Evolutionary conservation across 2,113 vertebrate genomes (phyloP).

Genomic region (Tragelaphus imberbis): DNA sequence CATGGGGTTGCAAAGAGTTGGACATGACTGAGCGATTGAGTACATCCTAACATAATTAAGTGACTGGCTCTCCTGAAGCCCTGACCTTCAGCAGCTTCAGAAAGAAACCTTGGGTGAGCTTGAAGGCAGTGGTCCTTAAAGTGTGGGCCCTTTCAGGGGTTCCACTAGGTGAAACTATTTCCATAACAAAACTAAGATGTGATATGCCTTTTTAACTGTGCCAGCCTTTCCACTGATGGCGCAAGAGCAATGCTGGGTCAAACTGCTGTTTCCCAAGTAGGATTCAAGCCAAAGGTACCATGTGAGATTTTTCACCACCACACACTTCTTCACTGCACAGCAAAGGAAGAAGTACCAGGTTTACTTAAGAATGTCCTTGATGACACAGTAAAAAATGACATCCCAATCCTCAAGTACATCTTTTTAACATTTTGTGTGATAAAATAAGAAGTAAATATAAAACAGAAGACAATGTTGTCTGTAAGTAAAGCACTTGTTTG

Average conservation of each 20-base stretch:
- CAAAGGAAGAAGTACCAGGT: neutral
- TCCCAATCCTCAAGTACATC: neutral
- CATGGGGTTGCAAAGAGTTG: neutral
- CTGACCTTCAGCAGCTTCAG: constrained; percentile 7
- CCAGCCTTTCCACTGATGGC: neutral
- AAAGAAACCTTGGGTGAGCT: neutral
- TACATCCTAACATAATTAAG: neutral
- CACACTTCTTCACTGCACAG: neutral
- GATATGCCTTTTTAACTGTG: neutral
- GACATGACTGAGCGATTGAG: neutral
- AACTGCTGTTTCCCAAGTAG: neutral
- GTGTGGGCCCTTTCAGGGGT: neutral
- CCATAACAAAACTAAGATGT: neutral
- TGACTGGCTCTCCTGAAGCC: neutral
- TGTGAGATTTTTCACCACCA: neutral
- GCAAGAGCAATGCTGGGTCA: neutral
- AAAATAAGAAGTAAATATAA: neutral
- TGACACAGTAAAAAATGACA: neutral
- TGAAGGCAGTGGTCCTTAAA: neutral
- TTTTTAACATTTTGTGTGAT: neutral
- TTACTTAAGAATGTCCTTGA: neutral
- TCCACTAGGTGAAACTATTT: neutral
- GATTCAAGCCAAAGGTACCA: neutral
- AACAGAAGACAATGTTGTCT: neutral
- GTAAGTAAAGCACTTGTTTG: neutral